Evolutionary conservation across 2,113 vertebrate genomes (phyloP).

Genomic region (Puffinus mauretanicus): DNA sequence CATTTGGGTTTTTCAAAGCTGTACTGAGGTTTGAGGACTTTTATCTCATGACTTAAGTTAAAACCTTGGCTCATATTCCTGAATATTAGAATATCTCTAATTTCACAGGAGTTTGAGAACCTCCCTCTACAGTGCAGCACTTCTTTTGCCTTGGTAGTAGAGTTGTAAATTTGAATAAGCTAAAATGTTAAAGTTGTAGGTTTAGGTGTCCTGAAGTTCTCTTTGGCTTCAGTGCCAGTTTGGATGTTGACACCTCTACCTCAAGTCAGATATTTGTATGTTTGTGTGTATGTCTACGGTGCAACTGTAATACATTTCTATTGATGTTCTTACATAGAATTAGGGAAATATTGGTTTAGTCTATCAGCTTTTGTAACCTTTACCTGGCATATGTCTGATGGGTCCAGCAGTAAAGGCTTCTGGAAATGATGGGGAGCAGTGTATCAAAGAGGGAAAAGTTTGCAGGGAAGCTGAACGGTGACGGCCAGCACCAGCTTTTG

Average conservation of each 20-base stretch:
- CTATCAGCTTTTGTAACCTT: background rate
- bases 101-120: background rate
- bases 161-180: background rate
- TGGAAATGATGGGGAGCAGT: background rate
- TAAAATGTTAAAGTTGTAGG: background rate
- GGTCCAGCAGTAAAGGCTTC: background rate
- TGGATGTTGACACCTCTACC: background rate
- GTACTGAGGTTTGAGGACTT: background rate
- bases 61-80: background rate
- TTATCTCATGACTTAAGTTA: background rate
- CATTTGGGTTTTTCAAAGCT: background rate
- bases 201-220: background rate
- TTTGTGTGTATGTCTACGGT: background rate
- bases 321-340: background rate
- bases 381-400: background rate
- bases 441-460: too few relatives aligned
- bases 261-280: background rate
- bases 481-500: background rate
- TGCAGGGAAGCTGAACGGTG: accelerated
- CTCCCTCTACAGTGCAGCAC: background rate
- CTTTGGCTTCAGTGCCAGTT: background rate
- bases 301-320: background rate
- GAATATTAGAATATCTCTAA: background rate
- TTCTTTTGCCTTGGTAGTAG: background rate
- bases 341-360: background rate